These are phyloP conservation scores for Taeniopygia guttata DNA, from an alignment of 2,797 vertebrate genomes.

Conservation along the genomic window DNA sequence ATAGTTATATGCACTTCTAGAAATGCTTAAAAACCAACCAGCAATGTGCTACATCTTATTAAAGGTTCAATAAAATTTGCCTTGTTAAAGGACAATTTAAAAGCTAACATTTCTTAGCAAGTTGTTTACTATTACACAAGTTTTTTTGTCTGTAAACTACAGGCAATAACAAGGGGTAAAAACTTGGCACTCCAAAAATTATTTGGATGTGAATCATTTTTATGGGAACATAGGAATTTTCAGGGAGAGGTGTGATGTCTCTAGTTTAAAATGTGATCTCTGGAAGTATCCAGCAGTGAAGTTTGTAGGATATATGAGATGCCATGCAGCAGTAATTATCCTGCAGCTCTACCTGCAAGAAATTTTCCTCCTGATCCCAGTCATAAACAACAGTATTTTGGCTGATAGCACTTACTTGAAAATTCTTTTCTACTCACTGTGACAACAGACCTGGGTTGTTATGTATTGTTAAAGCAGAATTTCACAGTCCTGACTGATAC, in stretches of 20 bases:
- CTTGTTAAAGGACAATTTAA: not conserved
- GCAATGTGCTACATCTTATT: not conserved
- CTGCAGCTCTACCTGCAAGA: not conserved
- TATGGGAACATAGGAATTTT: not conserved
- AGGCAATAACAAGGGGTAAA: not conserved
- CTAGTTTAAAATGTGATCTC: not conserved
- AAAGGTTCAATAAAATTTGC: not conserved
- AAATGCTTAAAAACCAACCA: not conserved
- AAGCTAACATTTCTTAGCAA: not conserved
- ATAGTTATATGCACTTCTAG: not conserved
- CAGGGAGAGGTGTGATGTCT: not conserved
- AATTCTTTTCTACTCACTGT: not conserved
- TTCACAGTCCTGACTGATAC: not conserved
- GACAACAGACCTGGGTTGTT: not conserved
- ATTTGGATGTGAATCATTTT: not conserved
- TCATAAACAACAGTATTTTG: not conserved
- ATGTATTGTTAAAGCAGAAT: not conserved
- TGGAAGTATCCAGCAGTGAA: not conserved
- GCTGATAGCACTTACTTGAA: not conserved
- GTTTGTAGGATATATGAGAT: not conserved
- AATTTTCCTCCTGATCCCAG: not conserved
- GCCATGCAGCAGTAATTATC: not conserved
- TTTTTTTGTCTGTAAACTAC: not conserved
- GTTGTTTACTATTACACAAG: not conserved
- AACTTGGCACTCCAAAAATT: not conserved